These are phyloP conservation scores for Parnassius smintheus DNA, from an alignment of 2,888 invertebrate species.

Conservation along the genomic window DNA sequence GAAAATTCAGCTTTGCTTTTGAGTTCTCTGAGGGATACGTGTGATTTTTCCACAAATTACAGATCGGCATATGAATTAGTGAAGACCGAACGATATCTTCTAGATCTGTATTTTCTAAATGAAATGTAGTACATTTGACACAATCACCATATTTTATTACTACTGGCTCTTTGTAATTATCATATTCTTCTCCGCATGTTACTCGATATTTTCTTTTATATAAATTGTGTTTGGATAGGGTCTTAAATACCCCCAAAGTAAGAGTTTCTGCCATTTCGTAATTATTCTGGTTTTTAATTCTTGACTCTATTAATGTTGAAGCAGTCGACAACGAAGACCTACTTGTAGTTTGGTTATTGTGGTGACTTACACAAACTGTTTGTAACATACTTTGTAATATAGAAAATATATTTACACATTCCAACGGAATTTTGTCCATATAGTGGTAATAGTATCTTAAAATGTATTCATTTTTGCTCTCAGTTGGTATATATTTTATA, in stretches of 20 bases:
- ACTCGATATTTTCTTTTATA: slow-evolving; percentile 56
- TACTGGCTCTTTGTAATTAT: slow-evolving; percentile 57
- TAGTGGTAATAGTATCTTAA: slow-evolving; percentile 43
- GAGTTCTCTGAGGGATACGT: slow-evolving; percentile 44
- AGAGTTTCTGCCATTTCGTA: slow-evolving; percentile 49
- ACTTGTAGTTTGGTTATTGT: slow-evolving; percentile 41
- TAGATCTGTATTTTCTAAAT: slow-evolving; percentile 61
- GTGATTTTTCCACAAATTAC: slow-evolving; percentile 56
- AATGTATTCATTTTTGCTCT: slow-evolving; percentile 37
- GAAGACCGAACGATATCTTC: slow-evolving; percentile 54
- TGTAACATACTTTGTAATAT: slow-evolving; percentile 59
- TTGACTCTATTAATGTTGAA: slow-evolving; percentile 37
- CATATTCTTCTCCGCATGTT: slow-evolving; percentile 65
- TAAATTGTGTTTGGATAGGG: slow-evolving; percentile 51
- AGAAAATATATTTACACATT: slow-evolving; percentile 60
- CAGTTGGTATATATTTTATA: slow-evolving; percentile 51
- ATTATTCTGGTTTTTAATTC: slow-evolving; percentile 41
- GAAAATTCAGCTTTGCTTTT: slow-evolving; percentile 66
- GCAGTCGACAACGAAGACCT: slow-evolving; percentile 43
- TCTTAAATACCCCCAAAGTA: slow-evolving; percentile 55
- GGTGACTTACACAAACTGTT: slow-evolving; percentile 43
- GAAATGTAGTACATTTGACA: slow-evolving; percentile 60
- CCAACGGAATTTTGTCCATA: slow-evolving; percentile 55
- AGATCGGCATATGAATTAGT: slow-evolving; percentile 58
- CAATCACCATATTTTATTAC: slow-evolving; percentile 63